Conservation (phyloP, 2,113 vertebrate genomes). For the Pantherophis guttatus region DNA sequence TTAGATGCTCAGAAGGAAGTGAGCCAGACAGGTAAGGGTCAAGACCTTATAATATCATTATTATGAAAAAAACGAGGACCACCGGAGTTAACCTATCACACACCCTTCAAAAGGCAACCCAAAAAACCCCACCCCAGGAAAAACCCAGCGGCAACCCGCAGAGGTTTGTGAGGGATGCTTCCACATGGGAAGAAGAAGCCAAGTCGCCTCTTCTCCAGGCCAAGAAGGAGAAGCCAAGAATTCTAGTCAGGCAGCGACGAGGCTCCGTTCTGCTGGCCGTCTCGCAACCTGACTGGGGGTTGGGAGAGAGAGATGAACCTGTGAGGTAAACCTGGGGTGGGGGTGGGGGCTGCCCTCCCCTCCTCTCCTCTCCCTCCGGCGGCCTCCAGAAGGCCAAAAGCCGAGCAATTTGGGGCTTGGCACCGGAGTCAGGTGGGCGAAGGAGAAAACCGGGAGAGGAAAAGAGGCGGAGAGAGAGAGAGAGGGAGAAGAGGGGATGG, state of each 20-base stretch:
- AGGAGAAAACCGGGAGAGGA: background rate
- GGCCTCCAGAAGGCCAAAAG: background rate
- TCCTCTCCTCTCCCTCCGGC: too few species aligned
- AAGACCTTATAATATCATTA: too few species aligned
- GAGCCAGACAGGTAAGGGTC: too few species aligned
- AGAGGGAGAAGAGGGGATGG: background rate
- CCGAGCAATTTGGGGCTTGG: background rate
- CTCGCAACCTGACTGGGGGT: background rate
- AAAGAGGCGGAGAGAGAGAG: background rate
- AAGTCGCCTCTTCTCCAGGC: background rate
- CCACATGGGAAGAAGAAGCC: background rate
- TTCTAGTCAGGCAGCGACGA: background rate
- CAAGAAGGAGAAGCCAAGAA: background rate
- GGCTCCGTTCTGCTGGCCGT: too few species aligned
- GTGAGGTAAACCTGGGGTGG: too few species aligned
- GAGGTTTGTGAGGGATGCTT: background rate
- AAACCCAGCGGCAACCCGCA: background rate
- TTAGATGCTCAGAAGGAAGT: background rate
- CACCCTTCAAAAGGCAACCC: background rate
- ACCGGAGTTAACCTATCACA: background rate
- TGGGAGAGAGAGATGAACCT: background rate
- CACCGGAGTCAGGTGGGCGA: background rate
- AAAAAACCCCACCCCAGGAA: background rate
- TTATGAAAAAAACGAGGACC: background rate
- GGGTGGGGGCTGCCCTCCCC: too few species aligned